A percentile compares a stretch with the other conserved stretches of the same genome.
Conservation (phyloP, 2,888 invertebrate species). For the Epistrophe grossulariae region DNA sequence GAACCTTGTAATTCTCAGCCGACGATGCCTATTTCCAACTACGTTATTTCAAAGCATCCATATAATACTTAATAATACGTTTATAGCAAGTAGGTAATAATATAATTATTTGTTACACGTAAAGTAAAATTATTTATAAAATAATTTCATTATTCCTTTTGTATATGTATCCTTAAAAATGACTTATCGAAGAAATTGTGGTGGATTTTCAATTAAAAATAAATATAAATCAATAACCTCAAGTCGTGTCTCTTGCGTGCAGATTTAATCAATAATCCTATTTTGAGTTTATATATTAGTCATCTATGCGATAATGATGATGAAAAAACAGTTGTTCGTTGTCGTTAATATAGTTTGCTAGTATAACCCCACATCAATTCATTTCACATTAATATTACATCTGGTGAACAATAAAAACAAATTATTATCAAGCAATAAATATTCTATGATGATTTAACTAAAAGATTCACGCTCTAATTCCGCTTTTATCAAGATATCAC, state of each 20-base stretch:
- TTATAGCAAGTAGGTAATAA: no score
- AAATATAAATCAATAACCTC: neutral
- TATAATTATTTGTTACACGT: neutral
- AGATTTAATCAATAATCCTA: constrained; percentile 13
- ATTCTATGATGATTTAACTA: constrained; percentile 9
- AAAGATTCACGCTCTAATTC: constrained; percentile 31
- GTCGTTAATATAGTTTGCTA: neutral
- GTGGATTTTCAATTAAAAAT: neutral
- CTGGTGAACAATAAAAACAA: neutral
- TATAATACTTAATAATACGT: no score
- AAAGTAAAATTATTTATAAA: neutral
- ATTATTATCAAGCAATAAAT: constrained; percentile 16
- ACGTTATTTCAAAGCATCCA: no score
- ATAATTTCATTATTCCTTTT: neutral
- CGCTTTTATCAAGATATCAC: constrained; percentile 44
- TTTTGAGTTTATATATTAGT: neutral
- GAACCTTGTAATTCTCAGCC: no score
- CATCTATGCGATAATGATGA: neutral
- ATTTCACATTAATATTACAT: neutral
- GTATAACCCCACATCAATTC: neutral
- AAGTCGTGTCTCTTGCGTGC: neutral
- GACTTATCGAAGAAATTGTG: neutral
- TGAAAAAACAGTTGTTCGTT: neutral
- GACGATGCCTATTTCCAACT: no score
- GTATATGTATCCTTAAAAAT: neutral